These are phyloP conservation scores for Allophyes oxyacanthae DNA, from an alignment of 2,888 invertebrate species.

Conservation along the genomic window DNA sequence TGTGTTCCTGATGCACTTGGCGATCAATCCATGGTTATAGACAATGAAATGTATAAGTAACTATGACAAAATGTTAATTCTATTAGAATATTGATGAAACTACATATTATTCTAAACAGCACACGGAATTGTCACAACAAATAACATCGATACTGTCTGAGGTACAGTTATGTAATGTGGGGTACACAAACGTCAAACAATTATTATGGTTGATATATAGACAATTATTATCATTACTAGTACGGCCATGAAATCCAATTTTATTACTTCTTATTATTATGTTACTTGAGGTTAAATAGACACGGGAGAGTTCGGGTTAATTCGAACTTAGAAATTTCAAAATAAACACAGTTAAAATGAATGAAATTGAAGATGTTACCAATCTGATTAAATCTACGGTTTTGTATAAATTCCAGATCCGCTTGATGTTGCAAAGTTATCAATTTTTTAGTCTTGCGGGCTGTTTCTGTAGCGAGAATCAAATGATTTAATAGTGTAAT, in stretches of 20 bases:
- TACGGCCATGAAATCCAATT: slow-evolving; percentile 16
- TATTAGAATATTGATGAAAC: slow-evolving; percentile 29
- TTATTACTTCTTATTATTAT: slow-evolving; percentile 8
- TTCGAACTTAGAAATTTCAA: not conserved
- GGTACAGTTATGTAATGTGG: slow-evolving; percentile 5
- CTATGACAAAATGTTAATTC: slow-evolving; percentile 28
- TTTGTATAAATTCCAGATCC: not conserved
- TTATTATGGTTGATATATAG: slow-evolving; percentile 10
- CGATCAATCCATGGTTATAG: slow-evolving; percentile 19
- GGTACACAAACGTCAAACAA: slow-evolving; percentile 1
- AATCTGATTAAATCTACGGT: not conserved
- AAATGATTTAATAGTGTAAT: slow-evolving; percentile 9
- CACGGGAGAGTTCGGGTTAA: slow-evolving; percentile 2
- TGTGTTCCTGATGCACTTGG: slow-evolving; percentile 24
- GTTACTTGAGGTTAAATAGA: slow-evolving; percentile 13
- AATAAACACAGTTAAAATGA: not conserved
- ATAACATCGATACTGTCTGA: slow-evolving; percentile 14
- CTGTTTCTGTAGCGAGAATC: not conserved
- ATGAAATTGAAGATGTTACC: not conserved
- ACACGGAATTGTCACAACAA: slow-evolving; percentile 19
- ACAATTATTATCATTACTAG: slow-evolving; percentile 18
- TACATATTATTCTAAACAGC: slow-evolving; percentile 24
- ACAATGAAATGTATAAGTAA: slow-evolving; percentile 25
- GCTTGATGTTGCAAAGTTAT: slow-evolving; percentile 8
- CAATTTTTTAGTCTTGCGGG: not conserved